A percentile compares a stretch with the other conserved stretches of the same genome.
Evolutionary conservation across 2,797 vertebrate species (phyloP).

Genomic region (Xenentodon cancila): DNA sequence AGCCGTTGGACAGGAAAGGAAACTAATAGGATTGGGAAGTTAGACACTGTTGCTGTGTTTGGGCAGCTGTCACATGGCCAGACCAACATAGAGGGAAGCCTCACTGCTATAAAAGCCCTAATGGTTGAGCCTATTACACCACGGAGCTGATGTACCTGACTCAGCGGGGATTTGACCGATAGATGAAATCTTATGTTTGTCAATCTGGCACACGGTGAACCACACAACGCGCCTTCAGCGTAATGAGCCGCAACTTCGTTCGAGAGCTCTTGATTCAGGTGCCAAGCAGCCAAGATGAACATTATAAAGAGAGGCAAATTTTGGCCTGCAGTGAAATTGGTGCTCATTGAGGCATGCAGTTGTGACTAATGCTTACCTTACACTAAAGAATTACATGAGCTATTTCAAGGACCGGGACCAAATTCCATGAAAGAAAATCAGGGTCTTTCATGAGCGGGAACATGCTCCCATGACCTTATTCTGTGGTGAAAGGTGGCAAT

Average conservation of each 20-base stretch:
- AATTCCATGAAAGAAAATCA: too few relatives aligned
- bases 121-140: conserved; percentile 29
- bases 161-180: conserved; percentile 11
- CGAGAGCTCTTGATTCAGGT: conserved; percentile 9
- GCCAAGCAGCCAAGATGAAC: conserved; percentile 16
- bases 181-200: conserved; percentile 7
- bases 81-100: conserved; percentile 20
- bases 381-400: too few relatives aligned
- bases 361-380: too few relatives aligned
- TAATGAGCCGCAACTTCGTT: background rate
- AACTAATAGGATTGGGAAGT: conserved; percentile 44
- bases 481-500: too few relatives aligned
- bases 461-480: too few relatives aligned
- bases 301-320: background rate
- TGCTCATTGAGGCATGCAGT: too few relatives aligned
- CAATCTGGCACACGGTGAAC: background rate
- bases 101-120: conserved; percentile 26
- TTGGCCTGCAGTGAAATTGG: too few relatives aligned
- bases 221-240: background rate
- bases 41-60: conserved; percentile 15
- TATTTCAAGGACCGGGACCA: too few relatives aligned
- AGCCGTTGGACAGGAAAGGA: conserved; percentile 29
- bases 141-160: background rate
- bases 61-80: conserved; percentile 3
- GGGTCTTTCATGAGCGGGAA: too few relatives aligned